phyloP scores from a whole-genome alignment of 2,113 vertebrate genomes.

The Mastomys coucha region DNA sequence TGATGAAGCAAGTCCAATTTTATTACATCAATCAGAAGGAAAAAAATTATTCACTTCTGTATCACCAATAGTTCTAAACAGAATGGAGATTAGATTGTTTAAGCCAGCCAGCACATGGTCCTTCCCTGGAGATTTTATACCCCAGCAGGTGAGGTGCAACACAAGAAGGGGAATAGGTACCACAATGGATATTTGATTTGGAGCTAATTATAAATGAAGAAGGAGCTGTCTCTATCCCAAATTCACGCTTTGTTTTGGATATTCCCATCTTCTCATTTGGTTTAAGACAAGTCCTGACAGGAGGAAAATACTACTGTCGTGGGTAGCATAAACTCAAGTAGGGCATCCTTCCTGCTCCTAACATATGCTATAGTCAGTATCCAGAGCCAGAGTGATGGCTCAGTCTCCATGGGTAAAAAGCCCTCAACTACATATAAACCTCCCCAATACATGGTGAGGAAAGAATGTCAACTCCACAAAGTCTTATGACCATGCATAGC shows the following conservation, averaged over 20 bases:
- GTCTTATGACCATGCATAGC: neutral
- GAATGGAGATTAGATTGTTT: neutral
- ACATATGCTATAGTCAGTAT: neutral
- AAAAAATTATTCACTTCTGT: neutral
- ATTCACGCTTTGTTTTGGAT: neutral
- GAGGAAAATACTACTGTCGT: neutral
- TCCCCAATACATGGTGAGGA: neutral
- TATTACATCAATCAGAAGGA: neutral
- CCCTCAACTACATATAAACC: too few relatives aligned
- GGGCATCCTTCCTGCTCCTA: neutral
- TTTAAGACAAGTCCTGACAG: neutral
- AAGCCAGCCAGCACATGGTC: neutral
- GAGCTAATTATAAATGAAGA: neutral
- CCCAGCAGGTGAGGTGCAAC: neutral
- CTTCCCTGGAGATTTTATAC: neutral
- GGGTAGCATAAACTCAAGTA: neutral
- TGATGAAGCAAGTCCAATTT: neutral
- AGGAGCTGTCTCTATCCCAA: neutral
- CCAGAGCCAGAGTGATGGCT: neutral
- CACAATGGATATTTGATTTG: neutral
- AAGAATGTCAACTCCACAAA: neutral
- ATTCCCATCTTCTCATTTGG: neutral
- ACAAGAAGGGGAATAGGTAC: neutral
- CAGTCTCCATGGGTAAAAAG: neutral
- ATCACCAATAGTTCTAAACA: neutral